Evolutionary conservation across 1,140 invertebrate species (phyloP).

Genomic region (Psix sp.): DNA sequence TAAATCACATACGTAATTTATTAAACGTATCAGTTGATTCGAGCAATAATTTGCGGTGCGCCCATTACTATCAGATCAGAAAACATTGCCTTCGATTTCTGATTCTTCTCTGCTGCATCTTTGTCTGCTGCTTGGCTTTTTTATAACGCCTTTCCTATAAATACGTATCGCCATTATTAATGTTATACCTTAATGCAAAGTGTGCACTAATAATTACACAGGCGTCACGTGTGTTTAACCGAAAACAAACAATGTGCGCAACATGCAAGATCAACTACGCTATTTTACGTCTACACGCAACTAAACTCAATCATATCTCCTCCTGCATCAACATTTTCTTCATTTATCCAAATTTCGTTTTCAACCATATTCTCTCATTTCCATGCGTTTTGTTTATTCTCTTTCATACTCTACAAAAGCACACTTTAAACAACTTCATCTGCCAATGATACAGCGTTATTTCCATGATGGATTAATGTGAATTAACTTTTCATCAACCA

Average conservation of each 20-base stretch:
- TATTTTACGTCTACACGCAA: background rate
- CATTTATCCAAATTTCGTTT: no score
- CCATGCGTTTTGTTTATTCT: background rate
- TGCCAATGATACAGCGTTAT: constrained; percentile 1
- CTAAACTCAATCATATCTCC: background rate
- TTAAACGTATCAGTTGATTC: constrained; percentile 14
- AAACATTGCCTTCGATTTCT: constrained; percentile 25
- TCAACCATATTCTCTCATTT: no score
- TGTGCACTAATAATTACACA: constrained; percentile 5
- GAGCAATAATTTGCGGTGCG: constrained; percentile 13
- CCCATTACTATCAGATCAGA: constrained; percentile 18
- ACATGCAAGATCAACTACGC: constrained; percentile 11
- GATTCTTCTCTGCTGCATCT: constrained; percentile 16
- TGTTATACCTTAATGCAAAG: constrained; percentile 3
- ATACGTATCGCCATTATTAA: constrained; percentile 10
- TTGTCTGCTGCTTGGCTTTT: constrained; percentile 15
- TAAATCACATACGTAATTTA: constrained; percentile 23
- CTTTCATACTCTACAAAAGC: background rate
- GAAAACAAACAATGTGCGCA: constrained; percentile 14
- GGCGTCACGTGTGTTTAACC: constrained; percentile 20
- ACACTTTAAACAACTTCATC: constrained; percentile 1
- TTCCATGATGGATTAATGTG: background rate
- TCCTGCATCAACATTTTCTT: constrained; percentile 1
- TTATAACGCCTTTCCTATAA: constrained; percentile 12
- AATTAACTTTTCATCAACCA: background rate